A percentile compares a stretch with the other conserved stretches of the same genome.
Evolutionary conservation across 2,888 invertebrate species (phyloP).

Genomic region (Eudasyphora cyanicolor): DNA sequence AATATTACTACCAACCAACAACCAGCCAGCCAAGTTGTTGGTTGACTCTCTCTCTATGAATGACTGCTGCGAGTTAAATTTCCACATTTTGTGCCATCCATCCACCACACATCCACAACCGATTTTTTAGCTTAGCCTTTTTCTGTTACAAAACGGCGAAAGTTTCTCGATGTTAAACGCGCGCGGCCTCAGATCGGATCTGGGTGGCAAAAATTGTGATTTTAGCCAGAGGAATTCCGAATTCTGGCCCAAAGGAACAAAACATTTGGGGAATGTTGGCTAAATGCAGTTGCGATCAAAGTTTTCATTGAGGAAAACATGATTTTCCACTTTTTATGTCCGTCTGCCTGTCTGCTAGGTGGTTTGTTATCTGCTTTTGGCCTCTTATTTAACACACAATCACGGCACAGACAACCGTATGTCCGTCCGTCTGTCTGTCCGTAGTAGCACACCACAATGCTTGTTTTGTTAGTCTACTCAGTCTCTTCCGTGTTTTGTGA

Average conservation of each 20-base stretch:
- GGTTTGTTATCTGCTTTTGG: slow-evolving; percentile 11
- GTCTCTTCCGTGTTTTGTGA: slow-evolving; percentile 56
- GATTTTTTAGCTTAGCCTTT: not conserved
- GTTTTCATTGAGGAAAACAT: slow-evolving; percentile 43
- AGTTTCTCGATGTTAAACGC: slow-evolving; percentile 30
- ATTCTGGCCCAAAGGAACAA: not conserved
- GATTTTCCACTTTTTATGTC: slow-evolving; percentile 46
- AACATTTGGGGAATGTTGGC: slow-evolving; percentile 26
- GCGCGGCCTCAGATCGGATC: not conserved
- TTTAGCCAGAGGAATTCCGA: not conserved
- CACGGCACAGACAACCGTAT: not conserved
- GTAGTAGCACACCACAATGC: slow-evolving; percentile 31
- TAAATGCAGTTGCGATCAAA: not conserved
- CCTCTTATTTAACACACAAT: slow-evolving; percentile 38
- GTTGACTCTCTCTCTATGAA: slow-evolving; percentile 27
- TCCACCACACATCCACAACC: not conserved
- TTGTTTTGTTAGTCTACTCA: slow-evolving; percentile 41
- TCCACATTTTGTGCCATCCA: slow-evolving; percentile 33
- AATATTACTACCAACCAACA: slow-evolving; percentile 27
- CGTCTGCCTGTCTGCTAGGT: not conserved
- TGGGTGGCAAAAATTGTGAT: slow-evolving; percentile 16
- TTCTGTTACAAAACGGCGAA: slow-evolving; percentile 37
- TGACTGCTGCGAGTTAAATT: slow-evolving; percentile 12
- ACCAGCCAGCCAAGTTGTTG: no score
- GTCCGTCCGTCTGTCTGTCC: no score